Base-by-base conservation (phyloP, 2,113 vertebrate species). In the Xiphophorus hellerii region DNA sequence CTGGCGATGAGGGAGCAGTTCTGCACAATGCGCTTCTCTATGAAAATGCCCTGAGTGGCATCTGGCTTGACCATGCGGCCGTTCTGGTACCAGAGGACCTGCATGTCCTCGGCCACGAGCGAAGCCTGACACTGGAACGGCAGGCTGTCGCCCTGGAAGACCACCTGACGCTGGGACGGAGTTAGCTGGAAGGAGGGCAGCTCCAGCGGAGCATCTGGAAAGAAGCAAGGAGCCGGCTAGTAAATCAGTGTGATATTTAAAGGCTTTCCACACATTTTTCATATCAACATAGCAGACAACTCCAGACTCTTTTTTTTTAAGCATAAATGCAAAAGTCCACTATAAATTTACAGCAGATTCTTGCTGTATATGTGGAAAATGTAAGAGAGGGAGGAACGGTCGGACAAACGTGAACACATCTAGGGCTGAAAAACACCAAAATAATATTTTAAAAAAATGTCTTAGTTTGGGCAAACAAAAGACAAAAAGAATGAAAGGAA, bases 101-200 rank as follows among this genome's bases (percentile, higher is more conserved):
- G 97, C 98, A 99, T 99, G 88, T 99, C 97, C 87, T 97, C 95
- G 15, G 97, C 96, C 74, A 99, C 96, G 15, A 97, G 97, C 0
- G 98, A 98, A 54, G 96, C 98, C 95, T 97, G 96, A 74, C 98
- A 99, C 77, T 98, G 97, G 90, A 99, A 99, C 0, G 98, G 98
- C 62, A 99, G 94, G 80, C 96, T 98, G 85, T 99, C 98, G 17
- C 98, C 98, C 93, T 98, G 96, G 84, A 99, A 99, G 28, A 99
- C 98, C 0, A 99, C 95, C 88, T 99, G 98, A 0, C 95, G 96
- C 80, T 98, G 97, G 69, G 98, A 98, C 0, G 98, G 98, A 13
- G 95, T 98, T 93, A 99, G 96, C 87, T 97, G 97, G 93, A 99
- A 99, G 42, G 97, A 99, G 0, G 98, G 98, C 30, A 99, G 89